These are phyloP conservation scores for Candoia aspera DNA, from an alignment of 2,113 vertebrate genomes.

Conservation along the genomic window DNA sequence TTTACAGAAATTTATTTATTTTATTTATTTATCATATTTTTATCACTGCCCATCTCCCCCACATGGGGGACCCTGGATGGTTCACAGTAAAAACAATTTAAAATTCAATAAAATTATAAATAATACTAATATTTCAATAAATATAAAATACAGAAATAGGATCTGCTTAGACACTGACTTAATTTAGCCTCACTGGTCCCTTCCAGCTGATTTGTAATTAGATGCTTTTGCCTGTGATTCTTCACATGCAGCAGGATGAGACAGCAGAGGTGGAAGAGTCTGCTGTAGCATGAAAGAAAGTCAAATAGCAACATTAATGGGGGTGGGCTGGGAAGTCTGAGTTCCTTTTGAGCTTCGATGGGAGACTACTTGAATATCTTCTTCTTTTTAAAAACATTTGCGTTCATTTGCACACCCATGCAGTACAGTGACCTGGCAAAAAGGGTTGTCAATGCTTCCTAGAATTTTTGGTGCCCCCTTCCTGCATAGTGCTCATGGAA, in stretches of 20 bases:
- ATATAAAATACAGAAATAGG: too few species aligned
- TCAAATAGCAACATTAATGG: not conserved
- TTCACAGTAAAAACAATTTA: too few species aligned
- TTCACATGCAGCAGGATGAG: not conserved
- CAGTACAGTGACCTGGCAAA: not conserved
- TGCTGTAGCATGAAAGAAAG: not conserved
- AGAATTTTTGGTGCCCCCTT: not conserved
- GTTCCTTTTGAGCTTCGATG: not conserved
- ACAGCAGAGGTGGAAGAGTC: not conserved
- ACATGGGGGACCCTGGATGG: too few species aligned
- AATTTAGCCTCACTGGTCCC: slow-evolving; percentile 47
- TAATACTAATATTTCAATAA: too few species aligned
- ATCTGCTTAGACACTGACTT: slow-evolving; percentile 56
- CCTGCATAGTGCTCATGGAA: not conserved
- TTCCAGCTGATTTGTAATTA: not conserved
- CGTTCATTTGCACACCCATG: not conserved
- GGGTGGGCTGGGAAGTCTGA: not conserved
- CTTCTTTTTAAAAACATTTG: not conserved
- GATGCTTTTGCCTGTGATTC: not conserved
- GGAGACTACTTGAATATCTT: not conserved
- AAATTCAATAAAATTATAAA: too few species aligned
- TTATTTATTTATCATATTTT: too few species aligned
- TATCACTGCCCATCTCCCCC: too few species aligned
- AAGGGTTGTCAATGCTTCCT: not conserved
- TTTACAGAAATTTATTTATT: too few species aligned